Evolutionary conservation across 2,797 vertebrate species (phyloP).

Genomic region (Alectoris magna): DNA sequence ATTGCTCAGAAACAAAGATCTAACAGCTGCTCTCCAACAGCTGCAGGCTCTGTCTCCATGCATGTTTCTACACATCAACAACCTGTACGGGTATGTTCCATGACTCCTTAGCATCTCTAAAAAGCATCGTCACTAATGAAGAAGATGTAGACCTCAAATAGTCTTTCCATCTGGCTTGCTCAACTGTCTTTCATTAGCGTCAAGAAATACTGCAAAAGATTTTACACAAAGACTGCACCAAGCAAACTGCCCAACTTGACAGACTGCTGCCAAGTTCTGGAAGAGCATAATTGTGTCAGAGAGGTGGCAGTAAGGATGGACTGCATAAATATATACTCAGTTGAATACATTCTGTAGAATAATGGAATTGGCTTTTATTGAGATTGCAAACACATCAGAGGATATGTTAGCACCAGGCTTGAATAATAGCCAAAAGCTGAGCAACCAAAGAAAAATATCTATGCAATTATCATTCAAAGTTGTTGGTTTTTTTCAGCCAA

Average conservation of each 20-base stretch:
- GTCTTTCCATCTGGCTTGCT: neutral
- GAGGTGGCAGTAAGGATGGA: neutral
- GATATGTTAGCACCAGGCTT: neutral
- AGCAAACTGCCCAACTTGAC: neutral
- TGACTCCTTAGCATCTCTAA: neutral
- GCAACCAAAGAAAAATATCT: slow-evolving; percentile 6
- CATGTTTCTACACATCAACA: neutral
- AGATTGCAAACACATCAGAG: neutral
- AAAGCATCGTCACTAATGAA: neutral
- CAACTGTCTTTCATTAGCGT: neutral
- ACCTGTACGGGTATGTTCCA: neutral
- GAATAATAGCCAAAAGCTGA: neutral
- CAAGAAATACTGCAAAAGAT: neutral
- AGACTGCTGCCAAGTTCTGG: neutral
- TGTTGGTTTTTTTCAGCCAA: neutral
- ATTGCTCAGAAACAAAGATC: neutral
- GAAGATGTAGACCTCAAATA: neutral
- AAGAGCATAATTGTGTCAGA: neutral
- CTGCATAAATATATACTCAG: neutral
- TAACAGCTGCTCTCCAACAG: neutral
- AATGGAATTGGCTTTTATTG: slow-evolving; percentile 21
- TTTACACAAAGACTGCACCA: neutral
- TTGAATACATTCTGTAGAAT: neutral
- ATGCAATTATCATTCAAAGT: neutral
- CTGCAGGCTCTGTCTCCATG: neutral